These are phyloP conservation scores for Eremobia ochroleuca DNA, from an alignment of 2,888 invertebrate species.

Conservation along the genomic window DNA sequence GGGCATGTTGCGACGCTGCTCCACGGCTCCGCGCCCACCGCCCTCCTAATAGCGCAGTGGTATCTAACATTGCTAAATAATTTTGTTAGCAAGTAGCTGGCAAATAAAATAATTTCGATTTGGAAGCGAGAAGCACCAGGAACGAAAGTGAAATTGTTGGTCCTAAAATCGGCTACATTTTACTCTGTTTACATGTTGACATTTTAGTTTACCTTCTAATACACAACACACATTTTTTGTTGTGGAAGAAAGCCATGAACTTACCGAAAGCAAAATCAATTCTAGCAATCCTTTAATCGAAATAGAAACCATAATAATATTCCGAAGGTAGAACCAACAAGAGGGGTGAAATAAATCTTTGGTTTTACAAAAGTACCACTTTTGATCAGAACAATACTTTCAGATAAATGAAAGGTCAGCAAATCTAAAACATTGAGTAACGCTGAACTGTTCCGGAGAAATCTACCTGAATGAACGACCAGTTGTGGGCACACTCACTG, in stretches of 20 bases:
- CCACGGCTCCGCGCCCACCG: conserved; percentile 61
- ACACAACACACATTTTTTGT: background rate
- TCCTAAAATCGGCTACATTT: background rate
- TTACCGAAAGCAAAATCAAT: background rate
- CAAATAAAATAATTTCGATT: background rate
- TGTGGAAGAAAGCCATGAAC: background rate
- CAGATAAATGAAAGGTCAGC: background rate
- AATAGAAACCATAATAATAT: conserved; percentile 11
- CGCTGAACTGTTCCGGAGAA: conserved; percentile 53
- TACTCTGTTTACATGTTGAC: background rate
- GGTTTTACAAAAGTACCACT: background rate
- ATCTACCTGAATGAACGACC: conserved; percentile 67
- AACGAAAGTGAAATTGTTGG: background rate
- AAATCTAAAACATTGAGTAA: conserved; percentile 58
- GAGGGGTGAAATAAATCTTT: background rate
- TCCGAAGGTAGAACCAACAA: background rate
- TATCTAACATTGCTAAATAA: conserved; percentile 61
- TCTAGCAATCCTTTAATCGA: background rate
- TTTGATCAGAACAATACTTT: background rate
- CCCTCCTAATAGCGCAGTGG: conserved; percentile 61
- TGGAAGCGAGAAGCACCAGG: background rate
- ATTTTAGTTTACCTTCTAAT: background rate
- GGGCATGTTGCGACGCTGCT: conserved; percentile 67
- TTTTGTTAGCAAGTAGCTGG: background rate
- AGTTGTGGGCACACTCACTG: conserved; percentile 33